Evolutionary conservation across 2,888 invertebrate species (phyloP).

Genomic region (Schizaphis graminum): DNA sequence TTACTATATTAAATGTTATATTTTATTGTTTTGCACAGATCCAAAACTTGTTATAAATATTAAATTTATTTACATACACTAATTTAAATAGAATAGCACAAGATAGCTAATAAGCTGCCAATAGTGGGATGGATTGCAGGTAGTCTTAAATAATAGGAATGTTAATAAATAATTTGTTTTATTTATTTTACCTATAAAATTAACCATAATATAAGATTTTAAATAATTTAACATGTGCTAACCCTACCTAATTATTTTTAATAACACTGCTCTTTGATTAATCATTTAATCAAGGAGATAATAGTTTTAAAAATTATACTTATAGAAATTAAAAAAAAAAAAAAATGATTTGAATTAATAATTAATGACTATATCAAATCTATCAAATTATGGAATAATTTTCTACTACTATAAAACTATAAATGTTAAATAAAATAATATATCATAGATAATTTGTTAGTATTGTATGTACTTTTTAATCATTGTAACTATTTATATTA

Average conservation of each 20-base stretch:
- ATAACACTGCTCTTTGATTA: background rate
- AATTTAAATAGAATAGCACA: background rate
- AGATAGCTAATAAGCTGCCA: background rate
- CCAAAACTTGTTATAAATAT: background rate
- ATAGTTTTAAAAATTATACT: background rate
- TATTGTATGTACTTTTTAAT: constrained; percentile 26
- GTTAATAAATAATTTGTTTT: background rate
- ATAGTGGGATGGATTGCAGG: background rate
- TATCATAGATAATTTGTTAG: background rate
- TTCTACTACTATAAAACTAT: background rate
- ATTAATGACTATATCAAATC: background rate
- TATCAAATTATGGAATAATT: background rate
- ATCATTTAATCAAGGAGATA: background rate
- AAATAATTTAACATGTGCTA: background rate
- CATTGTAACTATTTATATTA: constrained; percentile 42
- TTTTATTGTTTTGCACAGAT: constrained; percentile 8
- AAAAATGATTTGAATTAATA: background rate
- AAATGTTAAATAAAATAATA: background rate
- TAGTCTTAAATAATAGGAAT: background rate
- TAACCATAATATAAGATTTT: background rate
- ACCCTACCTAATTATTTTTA: background rate
- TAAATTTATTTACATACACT: background rate
- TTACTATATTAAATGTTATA: background rate
- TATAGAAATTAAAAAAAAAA: background rate
- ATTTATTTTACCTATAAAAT: background rate